phyloP scores from a whole-genome alignment of 1,140 invertebrate species.

The Pararge aegeria region DNA sequence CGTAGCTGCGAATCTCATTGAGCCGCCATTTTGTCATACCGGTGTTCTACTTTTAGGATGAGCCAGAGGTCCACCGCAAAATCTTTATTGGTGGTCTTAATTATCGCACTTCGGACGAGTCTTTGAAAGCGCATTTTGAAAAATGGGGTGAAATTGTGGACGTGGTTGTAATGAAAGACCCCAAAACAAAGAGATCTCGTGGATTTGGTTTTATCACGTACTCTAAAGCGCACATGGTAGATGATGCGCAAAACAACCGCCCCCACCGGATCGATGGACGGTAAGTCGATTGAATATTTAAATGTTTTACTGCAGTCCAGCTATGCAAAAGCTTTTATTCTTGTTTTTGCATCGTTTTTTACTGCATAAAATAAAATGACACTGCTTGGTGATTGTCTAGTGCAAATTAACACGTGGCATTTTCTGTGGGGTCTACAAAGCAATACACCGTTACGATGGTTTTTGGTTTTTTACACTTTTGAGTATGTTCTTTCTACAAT shows the following conservation, averaged over 20 bases:
- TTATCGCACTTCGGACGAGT: constrained; percentile 96
- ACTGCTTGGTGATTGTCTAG: constrained; percentile 67
- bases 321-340: constrained; percentile 57
- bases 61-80: constrained; percentile 97
- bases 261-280: constrained; percentile 84
- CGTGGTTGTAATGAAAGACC: constrained; percentile 99
- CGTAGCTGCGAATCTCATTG: not conserved
- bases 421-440: constrained; percentile 68
- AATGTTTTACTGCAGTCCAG: constrained; percentile 54
- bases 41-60: constrained; percentile 77
- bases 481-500: too few species aligned
- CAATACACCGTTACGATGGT: not conserved
- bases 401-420: constrained; percentile 61
- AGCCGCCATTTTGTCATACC: constrained; percentile 69
- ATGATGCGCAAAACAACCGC: constrained; percentile 94
- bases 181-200: constrained; percentile 93
- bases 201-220: constrained; percentile 99
- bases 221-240: constrained; percentile 94
- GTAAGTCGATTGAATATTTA: constrained; percentile 54
- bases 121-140: constrained; percentile 95
- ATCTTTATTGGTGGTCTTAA: constrained; percentile 98
- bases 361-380: constrained; percentile 60
- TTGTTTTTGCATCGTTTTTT: constrained; percentile 69
- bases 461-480: not conserved
- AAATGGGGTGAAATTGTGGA: constrained; percentile 98